Evolutionary conservation across 2,888 invertebrate genomes (phyloP).

Genomic region (Cephus runcator): DNA sequence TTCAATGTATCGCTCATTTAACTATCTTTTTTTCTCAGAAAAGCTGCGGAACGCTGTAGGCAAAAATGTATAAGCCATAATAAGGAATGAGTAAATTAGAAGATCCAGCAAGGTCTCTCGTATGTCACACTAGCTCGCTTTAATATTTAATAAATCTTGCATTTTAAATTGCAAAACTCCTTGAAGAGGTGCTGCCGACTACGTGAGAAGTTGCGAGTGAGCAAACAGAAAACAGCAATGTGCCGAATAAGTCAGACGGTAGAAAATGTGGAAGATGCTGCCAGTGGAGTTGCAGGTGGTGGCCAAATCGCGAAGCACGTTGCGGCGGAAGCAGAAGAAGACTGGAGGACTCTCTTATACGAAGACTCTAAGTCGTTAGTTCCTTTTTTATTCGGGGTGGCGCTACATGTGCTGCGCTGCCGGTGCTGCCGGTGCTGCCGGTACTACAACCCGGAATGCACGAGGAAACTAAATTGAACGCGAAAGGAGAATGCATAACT

Average conservation of each 20-base stretch:
- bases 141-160: background rate
- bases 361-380: background rate
- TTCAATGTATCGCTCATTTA: background rate
- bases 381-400: background rate
- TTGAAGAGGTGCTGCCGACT: background rate
- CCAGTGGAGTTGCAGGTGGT: background rate
- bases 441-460: background rate
- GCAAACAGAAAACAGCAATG: background rate
- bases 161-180: background rate
- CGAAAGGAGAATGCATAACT: conserved; percentile 2
- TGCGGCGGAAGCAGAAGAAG: background rate
- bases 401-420: background rate
- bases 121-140: background rate
- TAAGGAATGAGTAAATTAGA: background rate
- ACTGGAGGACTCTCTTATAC: background rate
- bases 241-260: background rate
- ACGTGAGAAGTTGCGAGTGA: background rate
- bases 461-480: conserved; percentile 1
- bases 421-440: background rate
- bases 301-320: background rate
- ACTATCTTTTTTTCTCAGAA: background rate
- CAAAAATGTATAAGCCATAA: background rate
- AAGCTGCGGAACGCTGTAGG: background rate
- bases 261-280: background rate
- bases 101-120: background rate